These are phyloP conservation scores for Empidonax alnorum DNA, from an alignment of 2,113 vertebrate genomes.

Conservation along the genomic window DNA sequence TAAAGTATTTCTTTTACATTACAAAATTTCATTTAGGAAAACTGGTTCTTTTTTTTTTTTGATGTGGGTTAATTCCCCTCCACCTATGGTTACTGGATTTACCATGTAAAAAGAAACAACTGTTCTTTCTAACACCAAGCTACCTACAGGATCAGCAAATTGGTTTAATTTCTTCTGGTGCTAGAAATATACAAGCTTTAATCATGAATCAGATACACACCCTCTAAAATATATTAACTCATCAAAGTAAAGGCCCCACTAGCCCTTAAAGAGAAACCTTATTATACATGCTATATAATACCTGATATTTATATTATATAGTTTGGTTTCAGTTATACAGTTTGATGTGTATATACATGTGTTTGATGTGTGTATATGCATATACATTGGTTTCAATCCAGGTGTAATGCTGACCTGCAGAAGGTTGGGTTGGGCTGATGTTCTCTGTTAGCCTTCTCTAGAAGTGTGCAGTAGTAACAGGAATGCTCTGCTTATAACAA, in stretches of 20 bases:
- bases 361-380: conserved; percentile 63
- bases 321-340: conserved; percentile 32
- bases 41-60: conserved; percentile 19
- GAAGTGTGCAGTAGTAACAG: not conserved
- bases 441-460: not conserved
- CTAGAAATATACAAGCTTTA: conserved; percentile 64
- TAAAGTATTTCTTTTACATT: conserved; percentile 48
- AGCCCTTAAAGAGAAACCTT: conserved; percentile 33
- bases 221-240: conserved; percentile 53
- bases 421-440: not conserved
- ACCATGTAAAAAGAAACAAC: conserved; percentile 50
- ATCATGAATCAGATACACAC: conserved; percentile 60
- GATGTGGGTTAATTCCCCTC: conserved; percentile 52
- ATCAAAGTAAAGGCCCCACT: conserved; percentile 46
- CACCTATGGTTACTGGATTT: conserved; percentile 49
- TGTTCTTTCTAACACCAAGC: conserved; percentile 26
- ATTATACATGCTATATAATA: conserved; percentile 32
- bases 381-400: conserved; percentile 54
- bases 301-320: conserved; percentile 40
- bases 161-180: conserved; percentile 51
- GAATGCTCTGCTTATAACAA: not conserved
- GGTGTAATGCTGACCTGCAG: conserved; percentile 38
- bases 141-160: conserved; percentile 48
- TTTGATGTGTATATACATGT: conserved; percentile 45
- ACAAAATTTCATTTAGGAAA: conserved; percentile 44